Conservation (phyloP, 2,113 vertebrate genomes). For the Oreocharis arfaki region DNA sequence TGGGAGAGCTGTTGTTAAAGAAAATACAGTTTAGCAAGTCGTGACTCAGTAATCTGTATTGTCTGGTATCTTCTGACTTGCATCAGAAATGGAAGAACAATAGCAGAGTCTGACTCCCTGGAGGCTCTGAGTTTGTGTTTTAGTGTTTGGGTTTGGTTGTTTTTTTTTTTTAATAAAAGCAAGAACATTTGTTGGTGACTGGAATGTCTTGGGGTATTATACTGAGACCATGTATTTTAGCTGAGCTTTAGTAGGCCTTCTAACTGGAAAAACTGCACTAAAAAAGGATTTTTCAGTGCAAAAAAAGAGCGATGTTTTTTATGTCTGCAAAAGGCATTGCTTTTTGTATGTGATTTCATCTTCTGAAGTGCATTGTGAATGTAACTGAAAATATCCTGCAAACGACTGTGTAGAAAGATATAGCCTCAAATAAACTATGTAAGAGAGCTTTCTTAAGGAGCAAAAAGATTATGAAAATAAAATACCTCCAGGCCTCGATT, state of each 20-base stretch:
- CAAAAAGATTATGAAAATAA: neutral
- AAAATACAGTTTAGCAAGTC: constrained; percentile 21
- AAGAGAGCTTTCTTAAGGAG: constrained; percentile 14
- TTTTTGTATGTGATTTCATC: neutral
- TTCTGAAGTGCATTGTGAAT: neutral
- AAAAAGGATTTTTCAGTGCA: neutral
- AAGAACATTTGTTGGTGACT: constrained; percentile 38
- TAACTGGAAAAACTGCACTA: constrained; percentile 19
- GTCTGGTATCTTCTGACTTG: constrained; percentile 50
- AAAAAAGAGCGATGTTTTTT: neutral
- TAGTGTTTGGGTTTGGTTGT: neutral
- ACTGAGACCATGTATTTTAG: constrained; percentile 35
- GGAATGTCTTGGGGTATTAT: neutral
- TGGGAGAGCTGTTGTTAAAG: constrained; percentile 65
- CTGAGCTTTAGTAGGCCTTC: constrained; percentile 25
- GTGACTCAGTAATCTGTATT: constrained; percentile 46
- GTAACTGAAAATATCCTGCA: constrained; percentile 6
- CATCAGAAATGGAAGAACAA: constrained; percentile 59
- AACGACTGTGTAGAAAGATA: constrained; percentile 12
- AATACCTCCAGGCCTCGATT: neutral
- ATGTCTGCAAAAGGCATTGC: constrained; percentile 34
- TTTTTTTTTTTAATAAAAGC: constrained; percentile 52
- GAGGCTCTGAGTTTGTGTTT: neutral
- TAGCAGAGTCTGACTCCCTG: constrained; percentile 17
- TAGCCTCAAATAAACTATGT: neutral